Conservation (phyloP, 1,140 invertebrate genomes). For the Tetragonula clypearis region DNA sequence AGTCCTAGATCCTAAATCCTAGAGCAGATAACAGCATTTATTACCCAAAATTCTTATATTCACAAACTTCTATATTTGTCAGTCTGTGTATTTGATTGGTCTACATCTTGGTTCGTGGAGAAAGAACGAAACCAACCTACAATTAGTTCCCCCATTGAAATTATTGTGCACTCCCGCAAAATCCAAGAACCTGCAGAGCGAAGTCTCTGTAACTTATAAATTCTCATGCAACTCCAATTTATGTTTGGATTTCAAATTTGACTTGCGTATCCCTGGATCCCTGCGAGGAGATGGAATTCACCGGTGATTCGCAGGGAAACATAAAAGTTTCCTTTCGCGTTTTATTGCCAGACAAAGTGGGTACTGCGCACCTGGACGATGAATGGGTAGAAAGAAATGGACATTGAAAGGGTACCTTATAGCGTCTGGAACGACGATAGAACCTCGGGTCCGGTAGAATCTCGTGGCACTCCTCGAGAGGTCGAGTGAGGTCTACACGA, state of each 20-base stretch:
- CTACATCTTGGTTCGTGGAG: too few species aligned
- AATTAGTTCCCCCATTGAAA: too few species aligned
- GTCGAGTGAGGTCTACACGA: slow-evolving; percentile 21
- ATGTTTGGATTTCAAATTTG: not conserved
- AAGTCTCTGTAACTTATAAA: too few species aligned
- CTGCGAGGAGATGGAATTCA: not conserved
- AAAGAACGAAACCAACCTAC: too few species aligned
- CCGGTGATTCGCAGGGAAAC: too few species aligned
- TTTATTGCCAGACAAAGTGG: not conserved
- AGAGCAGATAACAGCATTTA: too few species aligned
- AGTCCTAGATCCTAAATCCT: too few species aligned
- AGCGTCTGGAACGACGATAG: not conserved
- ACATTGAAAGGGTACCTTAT: not conserved
- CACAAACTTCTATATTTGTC: not conserved
- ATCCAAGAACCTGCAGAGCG: too few species aligned
- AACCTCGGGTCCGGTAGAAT: not conserved
- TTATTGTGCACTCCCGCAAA: too few species aligned
- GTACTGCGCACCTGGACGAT: not conserved
- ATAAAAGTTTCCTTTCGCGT: too few species aligned
- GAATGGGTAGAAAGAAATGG: slow-evolving; percentile 14
- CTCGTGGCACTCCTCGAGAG: not conserved
- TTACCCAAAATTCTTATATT: not conserved
- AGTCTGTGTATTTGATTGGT: not conserved
- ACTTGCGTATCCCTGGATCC: not conserved
- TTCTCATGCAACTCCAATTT: not conserved